Evolutionary conservation across 2,888 invertebrate species (phyloP).

Genomic region (Synanthedon andrenaeformis): DNA sequence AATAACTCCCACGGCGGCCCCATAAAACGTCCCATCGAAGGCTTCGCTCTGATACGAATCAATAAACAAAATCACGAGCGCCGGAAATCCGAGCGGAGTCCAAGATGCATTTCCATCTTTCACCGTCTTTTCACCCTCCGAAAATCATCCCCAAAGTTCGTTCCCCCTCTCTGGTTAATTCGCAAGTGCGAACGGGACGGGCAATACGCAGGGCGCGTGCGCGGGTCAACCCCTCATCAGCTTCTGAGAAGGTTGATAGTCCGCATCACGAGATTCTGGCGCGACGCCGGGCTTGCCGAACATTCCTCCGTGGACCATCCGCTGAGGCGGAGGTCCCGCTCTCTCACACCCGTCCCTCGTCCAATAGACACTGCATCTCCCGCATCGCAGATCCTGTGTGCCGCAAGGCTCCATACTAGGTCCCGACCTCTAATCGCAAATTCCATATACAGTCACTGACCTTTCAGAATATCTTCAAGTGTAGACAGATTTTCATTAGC

Average conservation of each 20-base stretch:
- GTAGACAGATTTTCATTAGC: constrained; percentile 3
- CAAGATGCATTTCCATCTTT: constrained; percentile 69
- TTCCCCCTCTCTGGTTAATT: constrained; percentile 28
- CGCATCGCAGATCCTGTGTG: constrained; percentile 17
- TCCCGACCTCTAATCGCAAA: constrained; percentile 5
- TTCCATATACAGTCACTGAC: constrained; percentile 6
- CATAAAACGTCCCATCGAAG: constrained; percentile 32
- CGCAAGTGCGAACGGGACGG: constrained; percentile 36
- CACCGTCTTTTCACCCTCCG: constrained; percentile 67
- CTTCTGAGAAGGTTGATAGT: constrained; percentile 54
- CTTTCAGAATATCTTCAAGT: neutral
- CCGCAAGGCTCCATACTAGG: constrained; percentile 19
- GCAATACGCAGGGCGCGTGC: constrained; percentile 42
- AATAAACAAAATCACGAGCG: constrained; percentile 68
- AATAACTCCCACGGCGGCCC: constrained; percentile 39
- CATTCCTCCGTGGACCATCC: constrained; percentile 66
- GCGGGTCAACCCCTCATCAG: constrained; percentile 59
- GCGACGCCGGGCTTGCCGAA: constrained; percentile 47
- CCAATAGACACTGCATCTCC: constrained; percentile 27
- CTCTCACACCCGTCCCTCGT: constrained; percentile 48
- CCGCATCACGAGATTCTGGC: constrained; percentile 53
- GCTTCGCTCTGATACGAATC: constrained; percentile 51
- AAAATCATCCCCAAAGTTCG: constrained; percentile 58
- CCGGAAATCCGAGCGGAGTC: constrained; percentile 67
- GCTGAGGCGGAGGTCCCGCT: constrained; percentile 64